Conservation (phyloP, 2,797 vertebrate genomes). For the Alcedo atthis region DNA sequence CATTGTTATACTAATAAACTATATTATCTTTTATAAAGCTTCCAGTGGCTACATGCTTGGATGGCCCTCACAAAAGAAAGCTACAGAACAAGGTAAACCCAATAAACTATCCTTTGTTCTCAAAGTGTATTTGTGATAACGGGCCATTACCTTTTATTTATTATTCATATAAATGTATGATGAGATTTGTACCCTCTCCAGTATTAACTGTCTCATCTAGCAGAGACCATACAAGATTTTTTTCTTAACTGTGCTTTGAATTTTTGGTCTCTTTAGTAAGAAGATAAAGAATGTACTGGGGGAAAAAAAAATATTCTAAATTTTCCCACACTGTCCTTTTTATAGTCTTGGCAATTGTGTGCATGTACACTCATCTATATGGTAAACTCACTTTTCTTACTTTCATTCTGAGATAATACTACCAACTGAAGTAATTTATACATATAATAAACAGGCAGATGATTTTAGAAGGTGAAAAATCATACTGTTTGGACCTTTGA, state of each 20-base stretch:
- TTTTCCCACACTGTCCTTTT: background rate
- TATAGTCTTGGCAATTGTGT: background rate
- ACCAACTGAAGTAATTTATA: background rate
- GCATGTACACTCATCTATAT: background rate
- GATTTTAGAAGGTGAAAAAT: background rate
- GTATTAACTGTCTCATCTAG: background rate
- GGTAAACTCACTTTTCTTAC: background rate
- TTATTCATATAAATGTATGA: constrained; percentile 57
- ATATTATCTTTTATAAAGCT: constrained; percentile 70
- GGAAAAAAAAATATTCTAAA: background rate
- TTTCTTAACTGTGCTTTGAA: background rate
- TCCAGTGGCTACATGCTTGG: constrained; percentile 55
- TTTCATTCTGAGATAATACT: background rate
- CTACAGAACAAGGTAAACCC: constrained; percentile 69
- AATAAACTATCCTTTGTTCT: constrained; percentile 75
- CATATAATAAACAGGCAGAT: background rate
- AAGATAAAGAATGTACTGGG: background rate
- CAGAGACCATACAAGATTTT: background rate
- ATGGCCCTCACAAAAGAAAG: constrained; percentile 45
- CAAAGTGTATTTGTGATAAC: constrained; percentile 45
- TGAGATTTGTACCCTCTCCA: background rate
- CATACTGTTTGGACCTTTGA: background rate
- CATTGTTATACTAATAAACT: constrained; percentile 73
- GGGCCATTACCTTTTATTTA: constrained; percentile 73
- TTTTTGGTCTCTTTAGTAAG: background rate